Base-by-base conservation (phyloP, 2,113 vertebrate genomes). In the Microcebus ravelobensis region DNA sequence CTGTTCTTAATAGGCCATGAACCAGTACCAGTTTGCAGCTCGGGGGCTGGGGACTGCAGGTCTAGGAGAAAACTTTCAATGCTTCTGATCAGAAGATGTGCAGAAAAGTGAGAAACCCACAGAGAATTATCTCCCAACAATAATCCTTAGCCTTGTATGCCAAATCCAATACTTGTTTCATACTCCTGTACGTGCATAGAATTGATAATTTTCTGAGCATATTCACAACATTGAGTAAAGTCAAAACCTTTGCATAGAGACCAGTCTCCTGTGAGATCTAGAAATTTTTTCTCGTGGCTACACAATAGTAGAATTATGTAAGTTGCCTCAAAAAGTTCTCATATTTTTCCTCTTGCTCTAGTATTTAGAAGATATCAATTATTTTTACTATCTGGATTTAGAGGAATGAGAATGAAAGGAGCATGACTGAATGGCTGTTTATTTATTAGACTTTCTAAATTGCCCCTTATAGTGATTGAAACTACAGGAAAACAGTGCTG, bases 401-500 rank as follows among this genome's bases (percentile, higher is more conserved):
- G 34, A 90, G 20, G 52, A 92, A 70, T 65, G 25, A 80, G 76
- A 96, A 94, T 20, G 90, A 71, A 92, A 90, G 87, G 31, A 87
- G 57, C 85, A 55, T 95, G 65, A 15, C 57, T 67, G 50, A 90
- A 91, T 94, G 65, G 42, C 76, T 89, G 18, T 81, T 95, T 96
- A 80, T 94, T 95, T 91, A 90, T 92, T 95, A 93, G 85, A 71
- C 67, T 94, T 96, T 96, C 29, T 84, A 90, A 95, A 87, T 85
- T 92, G 42, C 17, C 57, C 42, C 21, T 94, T 85, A 61, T 85
- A 80, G 65, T 92, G 34, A 82, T 68, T 92, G 45, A 52, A 94
- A 84, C 13, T 95, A 27, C 8, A 61, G n/a, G 61, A 90, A 76
- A 95, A 55, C 36, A 97, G 1, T 88, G 68, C 52, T 92, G 13